Evolutionary conservation across 2,113 vertebrate genomes (phyloP), one percentile per base, ranked within the genome.

Genomic region (Coregonus clupeaformis): DNA sequence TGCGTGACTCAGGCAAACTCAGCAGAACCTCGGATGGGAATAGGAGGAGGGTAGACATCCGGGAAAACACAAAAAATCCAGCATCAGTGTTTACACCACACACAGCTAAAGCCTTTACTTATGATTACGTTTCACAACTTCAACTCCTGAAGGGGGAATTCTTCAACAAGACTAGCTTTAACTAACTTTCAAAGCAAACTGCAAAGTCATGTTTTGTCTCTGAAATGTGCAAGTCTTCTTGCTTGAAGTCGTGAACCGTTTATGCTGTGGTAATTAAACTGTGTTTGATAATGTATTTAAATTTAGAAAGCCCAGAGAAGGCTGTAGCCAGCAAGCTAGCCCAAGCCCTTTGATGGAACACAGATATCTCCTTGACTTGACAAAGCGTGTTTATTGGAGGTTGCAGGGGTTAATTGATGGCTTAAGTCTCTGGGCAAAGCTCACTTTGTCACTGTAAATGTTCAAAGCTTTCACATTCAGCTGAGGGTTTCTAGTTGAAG

Each of bases 121-220:
- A 18, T 52, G 16, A 18, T 16, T 18, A 5, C 16, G 49, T 52
- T 52, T 52, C 16, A 5, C 49, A 52, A 52, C 16, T 52, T 14
- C 49, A 52, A 52, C 49, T 52, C 49, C 49, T 52, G 49, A 18
- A 52, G 3, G 49, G 49, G 29, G 25, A 30, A 30, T 66, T 66
- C 57, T 22, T 32, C 42, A n/a, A 3, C 55, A 24, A 3, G 6
- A 42, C 22, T 52, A 52, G 73, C 68, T 69, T 25, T 13, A 70
- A 25, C 60, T 29, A 76, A 78, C 27, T 76, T 78, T 73, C 72
- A 63, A 82, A 57, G 73, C 36, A 49, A 78, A 75, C 36, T 49
- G 59, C 13, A 79, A 78, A 45, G 67, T 47, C 36, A 47, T 47
- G 36, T 47, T 68, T 12, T 30, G 27, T 66, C 29, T 66, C 14